Base-by-base conservation (phyloP, 2,797 vertebrate genomes). In the Florisuga fusca region DNA sequence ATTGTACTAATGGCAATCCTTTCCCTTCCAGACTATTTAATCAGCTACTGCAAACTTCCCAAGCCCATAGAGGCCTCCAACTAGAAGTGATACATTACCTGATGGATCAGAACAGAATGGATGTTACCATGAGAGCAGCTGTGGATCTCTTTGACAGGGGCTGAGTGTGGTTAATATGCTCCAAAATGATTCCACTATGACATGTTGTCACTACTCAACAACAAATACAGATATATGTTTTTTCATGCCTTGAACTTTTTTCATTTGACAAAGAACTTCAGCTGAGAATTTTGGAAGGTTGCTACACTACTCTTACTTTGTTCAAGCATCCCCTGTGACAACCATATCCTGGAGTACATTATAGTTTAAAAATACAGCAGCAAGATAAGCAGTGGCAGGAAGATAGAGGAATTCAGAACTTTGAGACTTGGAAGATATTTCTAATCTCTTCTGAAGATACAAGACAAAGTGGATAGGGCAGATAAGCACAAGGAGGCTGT, bases 381-480 rank as follows among this genome's bases (percentile, higher is more conserved):
- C 67, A 67, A 94, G 96, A 97, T 97, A 98, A 98, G 96, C 96
- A 94, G 97, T 89, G 96, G 94, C 92, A 31, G 7, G 89, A 95
- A 95, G 96, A 96, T 89, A 97, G 95, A 91, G 73, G 87, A 97
- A 97, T 97, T 98, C 97, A 96, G 83, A 97, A 94, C 96, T 95
- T 73, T 38, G 45, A 88, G 94, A 95, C 93, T 95, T 85, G 61
- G 94, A 95, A 96, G 92, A 88, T 84, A 87, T 95, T 97, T 97
- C 92, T 95, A 94, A 96, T 96, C 96, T 97, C 93, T 95, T 79
- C 94, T 96, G 96, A 97, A 92, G 96, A 87, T 95, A 87, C 81
- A 97, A 98, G 96, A 91, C 93, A 95, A 95, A 97, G 81, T 95
- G 94, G 95, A 97, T 97, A 97, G 97, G 95, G 94, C 95, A 97